A percentile compares a stretch with the other conserved stretches of the same genome.
phyloP scores from a whole-genome alignment of 2,113 vertebrate genomes.

The Mesembrinibis cayennensis region DNA sequence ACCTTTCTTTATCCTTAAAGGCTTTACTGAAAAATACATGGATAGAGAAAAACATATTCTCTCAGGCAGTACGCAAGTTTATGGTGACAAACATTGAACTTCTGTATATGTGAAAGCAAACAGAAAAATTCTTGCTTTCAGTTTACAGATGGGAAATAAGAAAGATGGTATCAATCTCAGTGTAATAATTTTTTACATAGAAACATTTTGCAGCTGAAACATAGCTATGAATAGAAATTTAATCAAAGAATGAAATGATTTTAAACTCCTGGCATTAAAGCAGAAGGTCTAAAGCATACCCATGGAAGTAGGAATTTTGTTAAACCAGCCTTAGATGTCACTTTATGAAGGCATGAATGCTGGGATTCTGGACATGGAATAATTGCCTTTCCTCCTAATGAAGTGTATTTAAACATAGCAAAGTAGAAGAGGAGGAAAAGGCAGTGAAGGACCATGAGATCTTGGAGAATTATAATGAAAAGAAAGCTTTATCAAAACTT shows the following conservation, averaged over 20 bases:
- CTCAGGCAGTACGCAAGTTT: not conserved
- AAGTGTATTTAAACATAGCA: not conserved
- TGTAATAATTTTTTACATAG: not conserved
- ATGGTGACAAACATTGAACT: not conserved
- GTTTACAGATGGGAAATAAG: not conserved
- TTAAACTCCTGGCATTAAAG: not conserved
- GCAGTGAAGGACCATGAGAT: not conserved
- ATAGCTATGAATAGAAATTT: not conserved
- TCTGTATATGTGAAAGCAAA: not conserved
- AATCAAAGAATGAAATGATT: not conserved
- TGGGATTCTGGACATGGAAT: not conserved
- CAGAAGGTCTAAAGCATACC: not conserved
- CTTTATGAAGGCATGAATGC: not conserved
- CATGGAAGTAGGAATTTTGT: not conserved
- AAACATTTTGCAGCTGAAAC: not conserved
- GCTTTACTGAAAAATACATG: not conserved
- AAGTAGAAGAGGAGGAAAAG: not conserved
- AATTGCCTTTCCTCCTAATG: not conserved
- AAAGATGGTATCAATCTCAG: not conserved
- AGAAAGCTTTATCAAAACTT: not conserved
- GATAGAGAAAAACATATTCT: not conserved
- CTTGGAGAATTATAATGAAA: not conserved
- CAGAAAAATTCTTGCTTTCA: not conserved
- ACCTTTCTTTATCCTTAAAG: not conserved
- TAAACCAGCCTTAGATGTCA: not conserved